Evolutionary conservation across 2,113 vertebrate species (phyloP), one percentile per base, ranked within the genome.

Genomic region (Chlamydotis undulata): DNA sequence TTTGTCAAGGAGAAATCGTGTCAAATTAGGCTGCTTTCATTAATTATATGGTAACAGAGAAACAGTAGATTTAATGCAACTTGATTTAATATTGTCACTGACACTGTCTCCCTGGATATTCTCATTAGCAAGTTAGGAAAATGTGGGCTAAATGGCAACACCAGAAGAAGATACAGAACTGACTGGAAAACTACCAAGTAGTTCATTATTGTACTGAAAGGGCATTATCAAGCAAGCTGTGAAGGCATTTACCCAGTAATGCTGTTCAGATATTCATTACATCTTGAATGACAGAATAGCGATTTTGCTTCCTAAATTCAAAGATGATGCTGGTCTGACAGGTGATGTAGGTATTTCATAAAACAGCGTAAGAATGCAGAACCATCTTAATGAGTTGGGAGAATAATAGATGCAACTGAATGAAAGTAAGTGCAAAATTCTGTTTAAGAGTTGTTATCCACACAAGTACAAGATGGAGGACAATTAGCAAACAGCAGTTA

Each of bases 1-100:
- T 87, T 81, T 82, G 47, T 64, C 80, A 71, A 60, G 60, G 56
- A 87, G 39, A 84, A 86, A 33, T 81, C 37, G 12, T n/a, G 57
- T 90, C 79, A 77, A 65, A 86, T 83, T 25, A 61, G 67, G 47
- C 89, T 92, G 59, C 55, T 95, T 83, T 83, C 47, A 33, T 92
- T 80, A 83, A 74, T 93, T 50, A 5, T 11, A 28, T 57, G 49
- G 67, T 71, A 60, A 43, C 35, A 73, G 78, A 69, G 78, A 31
- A 88, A 37, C 45, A 45, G 50, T 39, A 1, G 1, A 49, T 92
- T 35, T 69, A 80, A 86, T 73, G 67, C 45, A 60, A 10, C 68
- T 69, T 83, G 79, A n/a, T 87, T 67, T 71, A 39, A 41, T 76
- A 10, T 19, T 22, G 16, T 53, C 49, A 25, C 57, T 56, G 74